Conservation (phyloP, 2,113 vertebrate species). For the Alethe castanea region DNA sequence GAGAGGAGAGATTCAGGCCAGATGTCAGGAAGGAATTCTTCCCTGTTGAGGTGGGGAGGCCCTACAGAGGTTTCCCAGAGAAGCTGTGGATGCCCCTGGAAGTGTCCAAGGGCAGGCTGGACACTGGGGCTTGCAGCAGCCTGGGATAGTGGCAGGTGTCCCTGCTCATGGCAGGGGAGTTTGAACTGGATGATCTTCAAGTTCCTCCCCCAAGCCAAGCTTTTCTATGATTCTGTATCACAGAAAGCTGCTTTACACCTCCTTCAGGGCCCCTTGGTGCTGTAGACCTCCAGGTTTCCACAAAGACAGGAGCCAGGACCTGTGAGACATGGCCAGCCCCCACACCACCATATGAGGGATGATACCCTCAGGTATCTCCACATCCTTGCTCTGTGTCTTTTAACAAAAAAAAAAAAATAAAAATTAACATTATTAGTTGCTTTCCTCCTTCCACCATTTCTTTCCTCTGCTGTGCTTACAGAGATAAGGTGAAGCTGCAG, state of each 20-base stretch:
- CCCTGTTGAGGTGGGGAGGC: neutral
- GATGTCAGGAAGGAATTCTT: neutral
- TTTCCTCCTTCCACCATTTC: neutral
- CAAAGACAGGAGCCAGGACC: neutral
- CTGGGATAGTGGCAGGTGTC: neutral
- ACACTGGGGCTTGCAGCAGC: rapidly evolving
- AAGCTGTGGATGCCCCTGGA: neutral
- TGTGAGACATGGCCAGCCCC: neutral
- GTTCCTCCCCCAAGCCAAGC: neutral
- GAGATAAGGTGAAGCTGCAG: neutral
- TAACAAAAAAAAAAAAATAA: neutral
- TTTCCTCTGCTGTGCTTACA: neutral
- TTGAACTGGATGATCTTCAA: neutral
- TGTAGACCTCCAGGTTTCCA: neutral
- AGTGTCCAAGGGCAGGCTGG: neutral
- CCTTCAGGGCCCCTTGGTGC: neutral
- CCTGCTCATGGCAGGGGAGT: neutral
- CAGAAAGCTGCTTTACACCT: neutral
- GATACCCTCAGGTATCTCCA: neutral
- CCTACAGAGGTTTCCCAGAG: neutral
- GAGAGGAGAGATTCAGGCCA: neutral
- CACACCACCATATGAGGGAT: too few relatives aligned
- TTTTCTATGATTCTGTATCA: neutral
- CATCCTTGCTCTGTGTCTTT: neutral
- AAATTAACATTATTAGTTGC: neutral